These are phyloP conservation scores for Listronotus bonariensis DNA, from an alignment of 1,140 invertebrate species.

Conservation along the genomic window DNA sequence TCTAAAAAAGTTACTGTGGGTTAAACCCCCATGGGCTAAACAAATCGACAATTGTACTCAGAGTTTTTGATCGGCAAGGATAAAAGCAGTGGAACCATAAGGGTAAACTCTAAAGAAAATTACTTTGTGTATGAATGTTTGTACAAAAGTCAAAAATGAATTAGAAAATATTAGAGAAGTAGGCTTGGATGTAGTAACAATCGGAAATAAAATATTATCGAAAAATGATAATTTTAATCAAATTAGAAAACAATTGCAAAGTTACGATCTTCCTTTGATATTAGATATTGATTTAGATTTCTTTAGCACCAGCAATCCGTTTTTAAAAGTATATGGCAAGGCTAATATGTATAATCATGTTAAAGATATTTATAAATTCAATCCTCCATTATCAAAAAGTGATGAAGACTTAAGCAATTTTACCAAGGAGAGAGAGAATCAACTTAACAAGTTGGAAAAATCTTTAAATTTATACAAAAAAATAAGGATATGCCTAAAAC, in stretches of 20 bases:
- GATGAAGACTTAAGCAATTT: conserved; percentile 57
- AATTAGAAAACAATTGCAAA: conserved; percentile 25
- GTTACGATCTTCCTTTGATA: conserved; percentile 63
- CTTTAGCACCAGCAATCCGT: conserved; percentile 90
- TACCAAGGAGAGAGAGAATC: conserved; percentile 58
- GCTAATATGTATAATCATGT: conserved; percentile 71
- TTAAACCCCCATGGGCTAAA: conserved; percentile 86
- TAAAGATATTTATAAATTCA: conserved; percentile 63
- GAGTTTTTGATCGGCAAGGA: conserved; percentile 77
- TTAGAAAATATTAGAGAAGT: conserved; percentile 63
- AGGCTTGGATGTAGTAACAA: conserved; percentile 67
- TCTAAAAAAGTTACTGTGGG: conserved; percentile 78
- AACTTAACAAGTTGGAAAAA: conserved; percentile 65
- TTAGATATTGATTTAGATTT: conserved; percentile 93
- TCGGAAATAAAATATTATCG: conserved; percentile 55
- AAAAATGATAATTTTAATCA: conserved; percentile 46
- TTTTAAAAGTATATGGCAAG: conserved; percentile 70
- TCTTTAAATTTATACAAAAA: conserved; percentile 68
- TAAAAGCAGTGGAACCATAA: conserved; percentile 64
- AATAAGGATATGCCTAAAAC: conserved; percentile 58
- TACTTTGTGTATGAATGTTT: conserved; percentile 86
- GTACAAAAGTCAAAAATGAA: conserved; percentile 62
- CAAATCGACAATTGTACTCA: conserved; percentile 75
- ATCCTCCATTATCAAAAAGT: conserved; percentile 52
- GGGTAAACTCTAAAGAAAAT: conserved; percentile 70